These are phyloP conservation scores for Chitala chitala DNA, from an alignment of 2,113 vertebrate species.

Conservation along the genomic window DNA sequence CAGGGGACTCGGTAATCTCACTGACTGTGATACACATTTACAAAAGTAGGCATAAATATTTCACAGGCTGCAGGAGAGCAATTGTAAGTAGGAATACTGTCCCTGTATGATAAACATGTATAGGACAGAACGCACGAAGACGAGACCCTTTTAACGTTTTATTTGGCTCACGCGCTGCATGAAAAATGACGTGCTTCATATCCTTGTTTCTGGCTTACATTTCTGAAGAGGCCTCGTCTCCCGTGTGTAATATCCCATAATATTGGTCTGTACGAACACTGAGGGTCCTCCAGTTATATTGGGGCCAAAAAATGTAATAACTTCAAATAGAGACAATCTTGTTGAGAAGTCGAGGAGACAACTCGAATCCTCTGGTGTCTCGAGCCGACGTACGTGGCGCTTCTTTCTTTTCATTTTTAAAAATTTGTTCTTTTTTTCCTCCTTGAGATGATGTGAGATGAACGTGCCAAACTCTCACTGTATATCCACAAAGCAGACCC, in stretches of 20 bases:
- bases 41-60: no score
- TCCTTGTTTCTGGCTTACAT: neutral
- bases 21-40: no score
- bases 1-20: no score
- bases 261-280: constrained; percentile 55
- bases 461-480: constrained; percentile 44
- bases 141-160: no score
- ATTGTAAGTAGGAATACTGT: no score
- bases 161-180: no score
- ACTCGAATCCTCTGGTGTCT: constrained; percentile 41
- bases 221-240: constrained; percentile 36
- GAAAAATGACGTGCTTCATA: neutral
- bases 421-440: constrained; percentile 33
- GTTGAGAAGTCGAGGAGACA: constrained; percentile 40
- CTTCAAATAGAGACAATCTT: constrained; percentile 55
- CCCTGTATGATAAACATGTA: no score
- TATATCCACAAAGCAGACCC: constrained; percentile 12
- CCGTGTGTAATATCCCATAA: constrained; percentile 61
- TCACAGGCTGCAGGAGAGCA: no score
- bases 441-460: constrained; percentile 48
- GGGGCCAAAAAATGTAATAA: constrained; percentile 63
- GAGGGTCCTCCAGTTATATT: constrained; percentile 62
- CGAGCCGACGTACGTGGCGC: constrained; percentile 26
- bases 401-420: neutral
- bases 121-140: no score